Evolutionary conservation across 2,888 invertebrate genomes (phyloP).

Genomic region (Euzophera pinguis): DNA sequence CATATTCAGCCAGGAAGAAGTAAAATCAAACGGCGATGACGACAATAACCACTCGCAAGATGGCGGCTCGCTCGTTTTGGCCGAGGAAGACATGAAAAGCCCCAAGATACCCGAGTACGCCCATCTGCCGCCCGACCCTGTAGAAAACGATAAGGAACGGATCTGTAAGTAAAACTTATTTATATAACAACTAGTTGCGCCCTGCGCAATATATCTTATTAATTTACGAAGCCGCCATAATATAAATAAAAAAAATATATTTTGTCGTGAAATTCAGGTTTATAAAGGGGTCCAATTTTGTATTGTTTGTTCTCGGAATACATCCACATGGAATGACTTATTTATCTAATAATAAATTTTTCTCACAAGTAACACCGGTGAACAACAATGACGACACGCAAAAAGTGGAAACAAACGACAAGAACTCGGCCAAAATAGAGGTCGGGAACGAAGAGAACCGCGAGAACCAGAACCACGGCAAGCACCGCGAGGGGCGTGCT

Average conservation of each 20-base stretch:
- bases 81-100: conserved; percentile 52
- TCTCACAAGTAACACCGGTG: background rate
- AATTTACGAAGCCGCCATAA: no score
- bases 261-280: no score
- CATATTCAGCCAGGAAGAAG: conserved; percentile 39
- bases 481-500: conserved; percentile 28
- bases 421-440: conserved; percentile 27
- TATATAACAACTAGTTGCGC: no score
- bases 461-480: conserved; percentile 18
- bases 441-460: conserved; percentile 28
- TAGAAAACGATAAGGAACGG: conserved; percentile 32
- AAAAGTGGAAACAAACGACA: conserved; percentile 15
- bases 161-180: conserved; percentile 6
- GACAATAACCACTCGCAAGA: conserved; percentile 28
- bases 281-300: no score
- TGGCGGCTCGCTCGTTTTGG: conserved; percentile 27
- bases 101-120: conserved; percentile 64
- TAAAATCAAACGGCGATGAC: conserved; percentile 43
- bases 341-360: no score
- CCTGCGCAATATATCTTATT: no score
- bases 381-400: conserved; percentile 18
- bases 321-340: no score
- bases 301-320: no score
- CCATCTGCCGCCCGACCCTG: conserved; percentile 65
- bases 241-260: no score